Conservation (phyloP, 2,888 invertebrate genomes). For the Agonopterix subpropinquella region DNA sequence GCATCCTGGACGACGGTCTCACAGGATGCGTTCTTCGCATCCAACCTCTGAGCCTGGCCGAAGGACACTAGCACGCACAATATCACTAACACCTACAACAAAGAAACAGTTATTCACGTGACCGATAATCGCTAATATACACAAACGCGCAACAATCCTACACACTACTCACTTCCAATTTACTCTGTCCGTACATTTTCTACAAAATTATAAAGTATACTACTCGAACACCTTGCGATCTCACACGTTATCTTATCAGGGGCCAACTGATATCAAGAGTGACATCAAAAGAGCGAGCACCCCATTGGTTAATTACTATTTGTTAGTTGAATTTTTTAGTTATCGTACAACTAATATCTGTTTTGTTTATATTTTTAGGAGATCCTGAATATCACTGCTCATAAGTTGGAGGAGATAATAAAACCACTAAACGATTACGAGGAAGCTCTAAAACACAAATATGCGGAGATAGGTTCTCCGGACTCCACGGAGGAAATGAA, state of each 20-base stretch:
- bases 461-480: conserved; percentile 63
- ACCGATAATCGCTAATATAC: conserved; percentile 25
- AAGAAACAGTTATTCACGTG: conserved; percentile 52
- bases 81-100: conserved; percentile 69
- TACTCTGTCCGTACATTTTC: conserved; percentile 46
- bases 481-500: conserved; percentile 73
- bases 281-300: conserved; percentile 46
- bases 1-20: conserved; percentile 47
- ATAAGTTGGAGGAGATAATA: conserved; percentile 75
- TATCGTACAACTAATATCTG: conserved; percentile 53
- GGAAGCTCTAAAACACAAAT: conserved; percentile 46
- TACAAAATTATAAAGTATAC: conserved; percentile 47
- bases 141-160: background rate
- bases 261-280: conserved; percentile 50
- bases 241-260: conserved; percentile 62
- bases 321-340: conserved; percentile 34
- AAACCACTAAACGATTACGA: conserved; percentile 62
- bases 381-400: conserved; percentile 73
- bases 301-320: conserved; percentile 48
- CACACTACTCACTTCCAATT: background rate
- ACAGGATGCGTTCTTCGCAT: conserved; percentile 38
- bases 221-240: conserved; percentile 50
- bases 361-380: conserved; percentile 68
- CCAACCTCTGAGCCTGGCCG: conserved; percentile 34
- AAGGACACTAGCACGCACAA: conserved; percentile 52